Evolutionary conservation across 2,113 vertebrate genomes (phyloP).

Genomic region (Oreochromis niloticus): DNA sequence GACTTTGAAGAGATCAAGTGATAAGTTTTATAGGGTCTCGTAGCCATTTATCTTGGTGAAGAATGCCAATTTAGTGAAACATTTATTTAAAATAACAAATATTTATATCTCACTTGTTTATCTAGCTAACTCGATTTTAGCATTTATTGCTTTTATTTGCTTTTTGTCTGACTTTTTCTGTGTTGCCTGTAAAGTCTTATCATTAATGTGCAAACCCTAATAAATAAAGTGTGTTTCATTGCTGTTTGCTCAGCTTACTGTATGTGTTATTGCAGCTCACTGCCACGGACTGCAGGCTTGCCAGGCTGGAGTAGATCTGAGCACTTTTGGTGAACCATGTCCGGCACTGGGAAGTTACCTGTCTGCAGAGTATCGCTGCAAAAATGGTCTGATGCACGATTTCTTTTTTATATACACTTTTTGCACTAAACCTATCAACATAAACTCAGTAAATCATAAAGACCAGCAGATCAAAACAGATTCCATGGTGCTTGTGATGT

Average conservation of each 20-base stretch:
- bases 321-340: constrained; percentile 82
- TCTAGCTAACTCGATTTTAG: background rate
- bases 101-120: background rate
- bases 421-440: background rate
- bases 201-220: background rate
- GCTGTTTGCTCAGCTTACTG: background rate
- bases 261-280: constrained; percentile 68
- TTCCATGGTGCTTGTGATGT: background rate
- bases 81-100: background rate
- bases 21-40: background rate
- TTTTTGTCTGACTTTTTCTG: background rate
- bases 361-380: constrained; percentile 85
- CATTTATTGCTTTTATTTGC: background rate
- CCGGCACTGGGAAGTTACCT: constrained; percentile 82
- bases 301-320: constrained; percentile 76
- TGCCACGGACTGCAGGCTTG: constrained; percentile 87
- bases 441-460: background rate
- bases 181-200: background rate
- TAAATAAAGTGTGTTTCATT: background rate
- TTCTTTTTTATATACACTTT: background rate
- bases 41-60: background rate
- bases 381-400: constrained; percentile 72
- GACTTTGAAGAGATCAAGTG: background rate
- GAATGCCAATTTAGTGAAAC: background rate
- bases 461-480: background rate